Base-by-base conservation (phyloP, 2,113 vertebrate genomes). In the Xyliphius kryptos region DNA sequence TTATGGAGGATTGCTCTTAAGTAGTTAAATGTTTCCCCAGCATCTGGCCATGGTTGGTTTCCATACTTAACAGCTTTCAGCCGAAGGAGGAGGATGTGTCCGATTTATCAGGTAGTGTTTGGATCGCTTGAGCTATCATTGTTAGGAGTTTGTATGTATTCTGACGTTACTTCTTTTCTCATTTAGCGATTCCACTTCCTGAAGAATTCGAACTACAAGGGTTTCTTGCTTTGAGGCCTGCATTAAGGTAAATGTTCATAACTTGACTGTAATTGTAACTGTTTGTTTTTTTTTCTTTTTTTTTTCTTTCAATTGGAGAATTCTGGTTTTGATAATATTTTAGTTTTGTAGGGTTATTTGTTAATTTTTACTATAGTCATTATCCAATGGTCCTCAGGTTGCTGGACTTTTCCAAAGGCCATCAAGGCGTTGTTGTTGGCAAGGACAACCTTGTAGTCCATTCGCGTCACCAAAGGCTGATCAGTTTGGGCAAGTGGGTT, bases 131-230 rank as follows among this genome's bases (percentile, higher is more conserved):
- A 47, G 15, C 7, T 13, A 9, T 41, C 10, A 41, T 5, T 41
- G 40, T n/a, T 46, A 6, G 5, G n/a, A 46, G 43, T n/a, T 46
- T 54, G 3, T 1, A 2, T 40, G 17, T 36, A 26, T 2, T 44
- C 3, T 54, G 12, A 38, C 9, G 5, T 2, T 16, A 41, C 8
- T 50, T 44, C 8, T 38, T 9, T 46, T 32, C 26, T 32, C 4
- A 5, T 32, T 32, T 32, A 98, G 95, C 81, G 59, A 88, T 81
- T 17, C 96, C 96, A 0, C 91, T 99, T 82, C 95, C 96, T 22
- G 96, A 99, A 76, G 96, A 99, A 78, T 99, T 97, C 88, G 96
- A 99, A 73, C 79, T 99, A 65, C 96, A 99, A 81, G 96, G 96
- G 47, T 99, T 99, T 81, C 68, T 99, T 81, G 96, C 96, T 60